phyloP scores from a whole-genome alignment of 2,797 vertebrate species.

The Sebastes cheni region DNA sequence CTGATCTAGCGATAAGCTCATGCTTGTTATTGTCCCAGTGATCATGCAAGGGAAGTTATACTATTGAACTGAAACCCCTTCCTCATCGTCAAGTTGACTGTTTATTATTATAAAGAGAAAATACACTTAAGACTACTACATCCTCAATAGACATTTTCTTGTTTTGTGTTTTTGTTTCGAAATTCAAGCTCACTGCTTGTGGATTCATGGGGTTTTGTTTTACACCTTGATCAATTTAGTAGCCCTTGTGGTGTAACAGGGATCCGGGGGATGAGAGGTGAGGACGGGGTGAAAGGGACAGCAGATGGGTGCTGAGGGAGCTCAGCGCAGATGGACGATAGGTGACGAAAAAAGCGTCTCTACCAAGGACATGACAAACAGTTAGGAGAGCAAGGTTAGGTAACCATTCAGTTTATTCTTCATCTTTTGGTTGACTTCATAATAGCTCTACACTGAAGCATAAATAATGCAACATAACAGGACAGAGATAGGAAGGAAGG shows the following conservation, averaged over 20 bases:
- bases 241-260: constrained; percentile 53
- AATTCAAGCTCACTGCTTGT: background rate
- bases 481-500: background rate
- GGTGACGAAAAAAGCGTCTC: constrained; percentile 14
- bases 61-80: background rate
- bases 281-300: constrained; percentile 57
- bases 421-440: background rate
- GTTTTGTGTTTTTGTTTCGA: background rate
- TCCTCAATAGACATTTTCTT: background rate
- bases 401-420: background rate
- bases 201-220: constrained; percentile 32
- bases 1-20: background rate
- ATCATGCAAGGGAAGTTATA: background rate
- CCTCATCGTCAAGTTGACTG: background rate
- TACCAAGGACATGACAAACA: constrained; percentile 12
- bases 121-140: background rate
- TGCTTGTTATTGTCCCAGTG: constrained; percentile 5
- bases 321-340: constrained; percentile 48
- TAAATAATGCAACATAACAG: background rate
- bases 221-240: constrained; percentile 42
- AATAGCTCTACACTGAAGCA: background rate
- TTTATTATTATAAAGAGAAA: background rate
- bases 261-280: constrained; percentile 65
- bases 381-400: background rate
- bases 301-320: constrained; percentile 64